A percentile compares a stretch with the other conserved stretches of the same genome.
Conservation (phyloP, 2,797 vertebrate genomes). For the Carcharodon carcharias region DNA sequence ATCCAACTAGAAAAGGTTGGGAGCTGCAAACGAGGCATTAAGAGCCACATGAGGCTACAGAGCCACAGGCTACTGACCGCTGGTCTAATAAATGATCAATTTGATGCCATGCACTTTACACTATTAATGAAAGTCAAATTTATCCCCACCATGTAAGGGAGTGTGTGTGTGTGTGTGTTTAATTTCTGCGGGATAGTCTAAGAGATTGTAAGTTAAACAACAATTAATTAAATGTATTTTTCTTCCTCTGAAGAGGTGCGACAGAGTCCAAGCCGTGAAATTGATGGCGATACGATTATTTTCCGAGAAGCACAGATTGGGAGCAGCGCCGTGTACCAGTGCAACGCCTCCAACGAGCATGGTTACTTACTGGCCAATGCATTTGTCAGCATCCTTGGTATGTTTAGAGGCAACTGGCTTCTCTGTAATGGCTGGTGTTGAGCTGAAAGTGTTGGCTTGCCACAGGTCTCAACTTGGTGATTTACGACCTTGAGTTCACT, state of each 20-base stretch:
- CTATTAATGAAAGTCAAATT: neutral
- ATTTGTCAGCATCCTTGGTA: constrained; percentile 86
- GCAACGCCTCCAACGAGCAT: constrained; percentile 90
- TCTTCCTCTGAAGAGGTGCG: constrained; percentile 54
- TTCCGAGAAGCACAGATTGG: constrained; percentile 85
- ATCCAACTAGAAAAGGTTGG: too few relatives aligned
- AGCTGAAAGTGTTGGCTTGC: neutral
- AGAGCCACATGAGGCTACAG: too few relatives aligned
- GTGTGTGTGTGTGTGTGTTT: neutral
- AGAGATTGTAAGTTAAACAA: neutral
- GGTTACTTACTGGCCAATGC: constrained; percentile 92
- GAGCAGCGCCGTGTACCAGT: constrained; percentile 87
- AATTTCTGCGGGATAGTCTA: neutral
- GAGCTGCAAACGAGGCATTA: too few relatives aligned
- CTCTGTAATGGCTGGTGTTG: neutral
- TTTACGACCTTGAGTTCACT: neutral
- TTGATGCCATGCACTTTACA: neutral
- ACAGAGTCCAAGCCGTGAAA: constrained; percentile 67
- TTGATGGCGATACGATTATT: constrained; percentile 81
- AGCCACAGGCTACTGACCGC: too few relatives aligned
- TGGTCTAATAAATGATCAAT: neutral
- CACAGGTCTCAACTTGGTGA: neutral
- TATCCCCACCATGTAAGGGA: neutral
- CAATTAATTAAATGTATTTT: neutral
- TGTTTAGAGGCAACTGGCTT: neutral